Base-by-base conservation (phyloP, 2,113 vertebrate species). In the Nothocercus julius region DNA sequence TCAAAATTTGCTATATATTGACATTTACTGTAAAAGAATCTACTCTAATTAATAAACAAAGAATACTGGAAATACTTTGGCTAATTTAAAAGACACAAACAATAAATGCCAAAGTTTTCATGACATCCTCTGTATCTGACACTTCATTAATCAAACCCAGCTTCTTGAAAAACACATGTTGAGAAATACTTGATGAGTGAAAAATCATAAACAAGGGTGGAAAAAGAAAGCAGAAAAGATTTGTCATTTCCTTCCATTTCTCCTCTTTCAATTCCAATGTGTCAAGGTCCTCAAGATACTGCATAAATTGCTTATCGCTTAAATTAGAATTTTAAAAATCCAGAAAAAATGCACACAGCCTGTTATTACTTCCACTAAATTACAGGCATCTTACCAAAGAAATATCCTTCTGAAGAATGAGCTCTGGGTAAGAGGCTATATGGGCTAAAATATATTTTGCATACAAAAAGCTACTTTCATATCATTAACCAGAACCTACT, bases 311-410 rank as follows among this genome's bases (percentile, higher is more conserved):
- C 87, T 96, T 97, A 85, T 93, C 38, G 40, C 73, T 96, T 97
- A 97, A 97, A 97, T 97, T 95, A 91, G 68, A 95, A 87, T 95
- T 97, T 96, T 97, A 97, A 95, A 97, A 96, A 97, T 92, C 87
- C 91, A 90, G 82, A 91, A 97, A 49, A 95, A 95, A 92, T 67
- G 77, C 64, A 95, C 95, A 92, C 82, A 97, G 84, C 51, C 93
- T 97, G 93, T 90, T 95, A 97, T 97, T 97, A 96, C 91, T 97
- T 98, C 95, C 95, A 97, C 93, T 95, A 95, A 97, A 97, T 97
- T 97, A 97, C 93, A 75, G 54, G 63, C 96, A 83, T 74, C 87
- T 88, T 85, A 95, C 83, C 77, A 96, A 97, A 96, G 94, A 96
- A 97, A 97, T 91, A 96, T 94, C 92, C 68, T 95, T 94, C 75